Conservation (phyloP, 2,797 vertebrate species). For the Parotocinclus haroldoi region DNA sequence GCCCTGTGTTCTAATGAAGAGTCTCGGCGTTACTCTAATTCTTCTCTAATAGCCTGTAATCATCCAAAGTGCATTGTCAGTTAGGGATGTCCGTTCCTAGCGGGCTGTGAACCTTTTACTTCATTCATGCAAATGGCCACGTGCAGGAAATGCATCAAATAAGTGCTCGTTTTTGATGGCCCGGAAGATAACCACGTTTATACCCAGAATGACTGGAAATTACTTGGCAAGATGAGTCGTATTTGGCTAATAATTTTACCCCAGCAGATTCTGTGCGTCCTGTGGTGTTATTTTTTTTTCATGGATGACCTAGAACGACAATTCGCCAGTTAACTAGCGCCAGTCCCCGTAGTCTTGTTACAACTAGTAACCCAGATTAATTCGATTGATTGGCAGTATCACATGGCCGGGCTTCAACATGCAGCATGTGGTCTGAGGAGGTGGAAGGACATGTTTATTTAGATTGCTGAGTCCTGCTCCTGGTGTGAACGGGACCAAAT, state of each 20-base stretch:
- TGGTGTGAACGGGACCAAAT: slow-evolving; percentile 64
- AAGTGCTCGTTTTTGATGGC: slow-evolving; percentile 37
- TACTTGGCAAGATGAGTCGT: too few species aligned
- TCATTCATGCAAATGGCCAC: slow-evolving; percentile 50
- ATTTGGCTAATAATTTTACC: too few species aligned
- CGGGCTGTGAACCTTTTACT: slow-evolving; percentile 27
- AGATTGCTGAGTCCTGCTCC: slow-evolving; percentile 25
- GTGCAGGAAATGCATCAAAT: slow-evolving; percentile 19
- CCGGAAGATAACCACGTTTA: slow-evolving; percentile 13
- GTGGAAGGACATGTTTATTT: slow-evolving; percentile 47
- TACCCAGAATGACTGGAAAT: too few species aligned
- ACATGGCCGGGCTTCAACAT: slow-evolving; percentile 16
- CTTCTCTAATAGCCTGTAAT: slow-evolving; percentile 55
- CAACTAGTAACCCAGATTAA: slow-evolving; percentile 4
- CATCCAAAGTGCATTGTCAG: slow-evolving; percentile 59
- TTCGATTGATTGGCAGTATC: slow-evolving; percentile 28
- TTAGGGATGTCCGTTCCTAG: slow-evolving; percentile 45
- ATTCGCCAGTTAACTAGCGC: neutral
- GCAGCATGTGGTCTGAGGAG: slow-evolving; percentile 37
- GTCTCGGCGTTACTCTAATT: slow-evolving; percentile 56
- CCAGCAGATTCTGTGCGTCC: neutral
- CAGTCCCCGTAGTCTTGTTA: slow-evolving; percentile 3
- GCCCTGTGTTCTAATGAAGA: slow-evolving; percentile 46
- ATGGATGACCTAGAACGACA: neutral
- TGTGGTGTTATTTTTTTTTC: neutral